These are phyloP conservation scores for Alca torda DNA, from an alignment of 2,797 vertebrate species.

Conservation along the genomic window DNA sequence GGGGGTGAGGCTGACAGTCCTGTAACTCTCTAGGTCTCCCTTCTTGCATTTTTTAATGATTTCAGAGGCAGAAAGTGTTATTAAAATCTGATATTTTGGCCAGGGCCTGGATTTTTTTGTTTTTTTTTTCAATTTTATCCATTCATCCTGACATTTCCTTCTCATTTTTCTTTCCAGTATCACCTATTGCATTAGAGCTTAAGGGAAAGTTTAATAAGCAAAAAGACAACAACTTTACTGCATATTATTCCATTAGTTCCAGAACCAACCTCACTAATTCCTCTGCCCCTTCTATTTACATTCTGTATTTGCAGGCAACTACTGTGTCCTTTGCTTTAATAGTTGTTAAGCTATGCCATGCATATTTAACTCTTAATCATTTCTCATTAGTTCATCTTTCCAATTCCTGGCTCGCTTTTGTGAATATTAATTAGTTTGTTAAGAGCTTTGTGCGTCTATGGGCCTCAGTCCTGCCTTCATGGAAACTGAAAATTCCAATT, in stretches of 20 bases:
- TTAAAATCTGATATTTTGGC: not conserved
- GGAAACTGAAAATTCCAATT: not conserved
- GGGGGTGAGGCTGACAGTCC: not conserved
- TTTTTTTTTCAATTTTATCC: not conserved
- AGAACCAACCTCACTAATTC: conserved; percentile 43
- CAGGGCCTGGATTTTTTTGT: not conserved
- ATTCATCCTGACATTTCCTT: not conserved
- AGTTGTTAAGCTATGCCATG: conserved; percentile 47
- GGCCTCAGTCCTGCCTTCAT: not conserved
- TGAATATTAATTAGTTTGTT: conserved; percentile 57
- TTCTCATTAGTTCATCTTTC: conserved; percentile 61
- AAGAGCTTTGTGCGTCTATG: not conserved
- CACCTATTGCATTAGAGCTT: not conserved
- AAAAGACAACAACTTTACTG: conserved; percentile 48
- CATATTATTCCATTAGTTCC: conserved; percentile 46
- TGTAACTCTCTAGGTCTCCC: not conserved
- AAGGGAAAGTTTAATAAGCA: conserved; percentile 43
- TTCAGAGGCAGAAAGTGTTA: not conserved
- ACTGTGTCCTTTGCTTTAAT: conserved; percentile 45
- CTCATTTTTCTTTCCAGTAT: not conserved
- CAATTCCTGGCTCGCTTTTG: conserved; percentile 34
- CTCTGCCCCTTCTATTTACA: conserved; percentile 43
- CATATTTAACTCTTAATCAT: conserved; percentile 68
- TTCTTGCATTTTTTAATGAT: not conserved
- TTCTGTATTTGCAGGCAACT: conserved; percentile 44